Base-by-base conservation (phyloP, 2,888 invertebrate genomes). In the Molorchus minor region DNA sequence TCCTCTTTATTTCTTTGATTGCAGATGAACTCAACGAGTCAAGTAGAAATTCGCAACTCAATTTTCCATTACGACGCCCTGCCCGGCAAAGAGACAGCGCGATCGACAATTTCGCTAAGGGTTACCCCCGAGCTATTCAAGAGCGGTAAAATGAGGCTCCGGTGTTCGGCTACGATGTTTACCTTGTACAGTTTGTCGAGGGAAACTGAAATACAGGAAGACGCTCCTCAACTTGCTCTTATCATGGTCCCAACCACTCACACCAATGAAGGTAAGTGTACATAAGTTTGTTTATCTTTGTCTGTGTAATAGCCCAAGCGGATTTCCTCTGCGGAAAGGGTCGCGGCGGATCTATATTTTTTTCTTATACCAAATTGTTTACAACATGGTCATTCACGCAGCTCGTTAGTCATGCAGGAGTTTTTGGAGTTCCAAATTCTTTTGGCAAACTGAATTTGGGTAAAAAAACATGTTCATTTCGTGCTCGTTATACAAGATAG, bases 131-230 rank as follows among this genome's bases (percentile, higher is more conserved):
- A 76, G 51, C 71, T 78, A 46, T 79, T 80, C 73, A 76, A 76
- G 55, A 73, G 71, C 57, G 76, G 79, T 45, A 78, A 77, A 64
- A 72, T 80, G 69, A 74, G 75, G 56, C 69, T 80, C 17, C 74
- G 75, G 43, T 80, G 80, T 65, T 67, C 75, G 61, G 79, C 79
- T 45, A 75, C 77, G 17, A 74, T 80, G 76, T 79, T 75, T 67
- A 71, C 74, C 29, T 69, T 80, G 56, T 80, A 80, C 69, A 69
- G 70, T 56, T 65, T 72, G 53, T 69, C 73, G 20, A 73, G 75
- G 58, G 78, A 78, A 62, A 71, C 71, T 35, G 79, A 78, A 59
- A 67, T 80, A 36, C 74, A 73, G 54, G 79, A 79, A 57, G 79
- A 79, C 54, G 72, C 78, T 25, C 80, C 80, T 3, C 73, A 75